Evolutionary conservation across 1,140 invertebrate species (phyloP), one percentile per base, ranked within the genome.

Genomic region (Eubasilissa regina): DNA sequence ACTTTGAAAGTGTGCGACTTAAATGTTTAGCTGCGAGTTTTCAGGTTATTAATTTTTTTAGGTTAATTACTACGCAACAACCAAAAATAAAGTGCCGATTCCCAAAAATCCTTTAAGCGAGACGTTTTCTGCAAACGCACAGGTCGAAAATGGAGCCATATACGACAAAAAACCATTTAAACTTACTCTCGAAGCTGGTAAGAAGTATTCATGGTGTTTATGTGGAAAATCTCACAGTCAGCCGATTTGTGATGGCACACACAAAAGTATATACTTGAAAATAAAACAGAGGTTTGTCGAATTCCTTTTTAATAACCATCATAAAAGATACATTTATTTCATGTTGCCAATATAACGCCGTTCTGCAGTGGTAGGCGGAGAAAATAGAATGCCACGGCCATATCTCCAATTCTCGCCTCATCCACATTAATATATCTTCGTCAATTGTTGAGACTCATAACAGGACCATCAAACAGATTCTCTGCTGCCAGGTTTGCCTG

Each of bases 191-290:
- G 90, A 94, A 84, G 91, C 90, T 80, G 93, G 93, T 80, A 98
- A 98, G 89, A 93, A 87, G n/a, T 99, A 99, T 87, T 86, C 89
- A 13, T 99, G 97, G 97, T 99, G 98, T 87, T 87, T 94, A 3
- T 99, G 98, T 90, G 98, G 98, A 4, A 92, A 93, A 73, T 98
- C 97, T 83, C 94, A 97, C 84, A 93, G 87, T 72, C 97, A 99
- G 90, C 98, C 97, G 0, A 90, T 99, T n/a, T 99, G 98, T 89
- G 98, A 99, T 90, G 94, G 94, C 4, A 95, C 94, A 9, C 97
- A 99, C 86, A 96, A 92, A 84, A 93, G 93, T 86, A 86, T 92
- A 45, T 93, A 91, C 83, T 87, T 96, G 0, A 94, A 94, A 89
- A 92, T 94, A 48, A 92, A 92, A 85, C 87, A 90, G 35, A 92